Base-by-base conservation (phyloP, 2,888 invertebrate species). In the Drosophila multiciliata region DNA sequence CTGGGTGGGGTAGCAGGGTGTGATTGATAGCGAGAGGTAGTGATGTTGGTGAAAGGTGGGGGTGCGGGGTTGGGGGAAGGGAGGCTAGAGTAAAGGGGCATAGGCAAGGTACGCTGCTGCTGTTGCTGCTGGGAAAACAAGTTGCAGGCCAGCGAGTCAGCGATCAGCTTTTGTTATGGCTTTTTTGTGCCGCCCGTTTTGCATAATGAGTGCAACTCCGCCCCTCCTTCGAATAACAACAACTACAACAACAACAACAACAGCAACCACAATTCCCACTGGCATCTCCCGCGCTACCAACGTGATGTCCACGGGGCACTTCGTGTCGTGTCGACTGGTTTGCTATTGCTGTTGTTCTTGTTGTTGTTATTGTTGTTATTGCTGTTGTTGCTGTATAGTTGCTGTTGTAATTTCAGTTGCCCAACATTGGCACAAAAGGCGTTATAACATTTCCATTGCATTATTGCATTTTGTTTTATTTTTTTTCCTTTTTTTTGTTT, bases 161-260 rank as follows among this genome's bases (percentile, higher is more conserved):
- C 52, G n/a, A 38, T 57, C 38, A 40, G 32, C 52, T 58, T 72
- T 66, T 70, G 72, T 70, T 70, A 57, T 65, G 58, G 61, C 69
- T 62, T 66, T 70, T 77, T 67, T 75, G 58, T 72, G 68, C 61
- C 69, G 76, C 66, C 69, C 77, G 81, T 69, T 78, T 84, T 84
- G 85, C 83, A 83, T 83, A 83, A 83, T 83, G 85, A 82, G 84
- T 80, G 80, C 84, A 82, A 65, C 75, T 82, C 75, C 73, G 66
- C 77, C 77, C 69, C 79, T 61, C 64, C 52, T 48, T 61, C 29
- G 36, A 42, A 20, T 29, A 29, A 29, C 29, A 29, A 29, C 29
- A 29, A 29, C 26, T 26, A 26, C 57, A 45, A 26, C 35, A 65
- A 12, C 62, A 26, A 12, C 40, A 50, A 23, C 38, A 55, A 23